Evolutionary conservation across 2,113 vertebrate species (phyloP), one percentile per base, ranked within the genome.

Genomic region (Ochotona curzoniae): DNA sequence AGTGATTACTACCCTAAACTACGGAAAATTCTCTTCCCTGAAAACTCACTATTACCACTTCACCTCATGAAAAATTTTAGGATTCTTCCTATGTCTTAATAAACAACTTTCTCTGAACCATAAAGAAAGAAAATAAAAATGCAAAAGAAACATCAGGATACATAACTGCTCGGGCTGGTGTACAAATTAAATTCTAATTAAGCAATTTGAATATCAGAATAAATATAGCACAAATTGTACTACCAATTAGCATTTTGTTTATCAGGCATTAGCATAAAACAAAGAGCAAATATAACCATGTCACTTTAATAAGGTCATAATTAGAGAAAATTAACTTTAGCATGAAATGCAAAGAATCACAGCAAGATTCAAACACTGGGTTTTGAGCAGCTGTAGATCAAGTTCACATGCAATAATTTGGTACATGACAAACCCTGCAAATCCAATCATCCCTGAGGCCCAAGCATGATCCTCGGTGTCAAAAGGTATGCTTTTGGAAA

Each of bases 201-300:
- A 97, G 84, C 66, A 76, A 96, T 89, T 44, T 83, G 7, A 97
- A 93, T 90, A 98, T 83, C 79, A 96, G 97, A 96, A 96, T 81
- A 96, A 97, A 95, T 70, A 3, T 82, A 96, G 94, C 49, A 96
- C 86, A 96, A 98, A 84, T 63, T 95, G 57, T 93, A 95, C 97
- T 95, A 89, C 0, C 96, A 93, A 97, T 97, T 93, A 97, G 76
- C 63, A 95, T 96, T 97, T 97, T 97, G 96, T 97, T 97, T 97
- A 97, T 93, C 47, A 32, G 64, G 93, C 91, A 97, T 97, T 97
- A 97, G 82, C 91, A 95, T 90, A 94, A 96, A 93, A 94, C 95
- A 96, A 97, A 94, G 30, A 93, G 87, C 88, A 97, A 95, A 78
- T 97, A 95, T 97, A 98, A 95, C 89, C 47, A 87, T 91, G 78